These are phyloP conservation scores for Lytechinus variegatus DNA, from an alignment of 35 echinoderm and acorn worm genomes.

Conservation along the genomic window DNA sequence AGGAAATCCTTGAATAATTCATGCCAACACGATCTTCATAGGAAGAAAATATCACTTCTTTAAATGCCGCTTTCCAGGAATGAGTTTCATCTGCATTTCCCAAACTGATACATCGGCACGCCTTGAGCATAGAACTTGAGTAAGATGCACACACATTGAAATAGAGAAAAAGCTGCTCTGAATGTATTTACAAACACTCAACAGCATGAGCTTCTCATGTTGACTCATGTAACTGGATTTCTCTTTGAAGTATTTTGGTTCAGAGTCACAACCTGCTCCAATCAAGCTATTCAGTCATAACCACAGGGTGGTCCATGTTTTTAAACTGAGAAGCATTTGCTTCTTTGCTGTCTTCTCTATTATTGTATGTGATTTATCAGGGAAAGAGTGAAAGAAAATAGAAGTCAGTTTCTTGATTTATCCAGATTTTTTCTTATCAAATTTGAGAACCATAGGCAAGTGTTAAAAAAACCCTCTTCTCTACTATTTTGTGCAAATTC, in stretches of 20 bases:
- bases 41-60: background rate
- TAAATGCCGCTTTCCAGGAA: conserved; percentile 1
- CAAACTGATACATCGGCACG: background rate
- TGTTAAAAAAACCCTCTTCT: no score
- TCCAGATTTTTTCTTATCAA: no score
- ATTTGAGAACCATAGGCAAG: no score
- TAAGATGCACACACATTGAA: background rate
- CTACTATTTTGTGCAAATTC: background rate
- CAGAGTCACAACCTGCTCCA: background rate
- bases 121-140: background rate
- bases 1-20: background rate
- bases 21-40: background rate
- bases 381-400: no score
- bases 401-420: no score
- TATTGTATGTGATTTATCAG: no score
- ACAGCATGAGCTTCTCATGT: background rate
- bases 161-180: background rate
- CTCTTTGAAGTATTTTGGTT: background rate
- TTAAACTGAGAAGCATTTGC: background rate
- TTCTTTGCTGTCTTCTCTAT: background rate
- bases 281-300: background rate
- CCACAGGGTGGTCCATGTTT: background rate
- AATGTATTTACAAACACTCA: background rate
- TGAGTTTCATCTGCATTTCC: background rate
- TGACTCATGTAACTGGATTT: conserved; percentile 18